A percentile compares a stretch with the other conserved stretches of the same genome.
phyloP scores from a whole-genome alignment of 92 coral and sea anemone species.

The Metridium senile region DNA sequence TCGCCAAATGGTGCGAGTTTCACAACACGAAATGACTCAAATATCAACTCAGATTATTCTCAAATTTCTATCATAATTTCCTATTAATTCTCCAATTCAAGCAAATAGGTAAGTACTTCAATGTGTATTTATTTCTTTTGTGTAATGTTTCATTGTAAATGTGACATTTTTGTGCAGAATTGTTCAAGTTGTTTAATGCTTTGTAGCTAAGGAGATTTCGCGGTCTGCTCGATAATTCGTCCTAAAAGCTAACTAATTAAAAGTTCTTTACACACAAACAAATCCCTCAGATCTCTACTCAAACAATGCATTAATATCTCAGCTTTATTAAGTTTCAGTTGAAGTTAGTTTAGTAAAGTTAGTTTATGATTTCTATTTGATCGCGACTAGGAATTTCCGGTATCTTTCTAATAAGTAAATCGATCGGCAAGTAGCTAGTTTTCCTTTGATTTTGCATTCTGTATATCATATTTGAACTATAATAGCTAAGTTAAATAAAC shows the following conservation, averaged over 20 bases:
- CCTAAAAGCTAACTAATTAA: not conserved
- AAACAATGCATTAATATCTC: not conserved
- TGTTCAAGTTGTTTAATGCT: not conserved
- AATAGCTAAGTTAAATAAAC: too few relatives aligned
- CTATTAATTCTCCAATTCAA: not conserved
- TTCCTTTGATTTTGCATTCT: too few relatives aligned
- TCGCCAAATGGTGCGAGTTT: not conserved
- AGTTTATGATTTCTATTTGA: not conserved
- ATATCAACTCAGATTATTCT: not conserved
- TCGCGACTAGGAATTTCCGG: not conserved
- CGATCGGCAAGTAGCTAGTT: too few relatives aligned
- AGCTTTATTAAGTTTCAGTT: not conserved
- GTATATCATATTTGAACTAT: too few relatives aligned
- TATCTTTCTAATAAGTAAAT: too few relatives aligned
- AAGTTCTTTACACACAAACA: not conserved
- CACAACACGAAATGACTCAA: not conserved
- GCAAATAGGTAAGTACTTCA: not conserved
- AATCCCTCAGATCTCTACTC: not conserved
- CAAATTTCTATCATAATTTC: not conserved
- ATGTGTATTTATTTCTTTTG: not conserved
- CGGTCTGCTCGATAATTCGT: not conserved
- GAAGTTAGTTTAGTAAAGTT: not conserved
- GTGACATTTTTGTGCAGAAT: not conserved
- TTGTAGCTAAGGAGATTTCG: not conserved
- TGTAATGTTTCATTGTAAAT: not conserved